Evolutionary conservation across 2,888 invertebrate species (phyloP), one percentile per base, ranked within the genome.

Genomic region (Eupelmus urozonus): DNA sequence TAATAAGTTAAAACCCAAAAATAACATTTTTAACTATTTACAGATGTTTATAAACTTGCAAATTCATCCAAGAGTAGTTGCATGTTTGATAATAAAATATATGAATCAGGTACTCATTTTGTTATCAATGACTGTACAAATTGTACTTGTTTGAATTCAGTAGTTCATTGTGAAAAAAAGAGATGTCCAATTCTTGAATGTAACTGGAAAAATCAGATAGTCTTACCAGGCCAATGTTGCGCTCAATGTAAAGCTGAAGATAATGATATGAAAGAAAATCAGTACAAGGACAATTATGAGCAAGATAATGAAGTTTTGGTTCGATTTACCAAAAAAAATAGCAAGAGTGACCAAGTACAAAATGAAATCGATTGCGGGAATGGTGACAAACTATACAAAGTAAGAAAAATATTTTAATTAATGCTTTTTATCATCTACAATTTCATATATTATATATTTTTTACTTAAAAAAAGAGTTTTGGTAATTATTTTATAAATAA

Each of bases 131-230:
- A 93, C 0, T 98, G 98, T 90, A 97, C 97, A 0, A 93, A 93
- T 67, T 98, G 98, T 90, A 93, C 92, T 11, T 98, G 97, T 87
- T 88, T 92, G 83, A 95, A 96, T 85, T 95, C 95, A 51, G 96
- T 96, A 2, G 93, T 95, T 0, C 92, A 95, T 59, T 97, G 97
- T 90, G 92, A 92, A 76, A 92, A 96, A 11, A 92, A 93, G 82
- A 95, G 96, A 0, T 98, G 98, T 85, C 97, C 98, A 0, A 95
- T 97, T 25, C 91, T 98, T 73, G 96, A 97, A 85, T 98, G 98
- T 80, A 93, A 95, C 0, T 91, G 93, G 0, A 94, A 94, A 23
- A 90, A 93, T 82, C 95, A 94, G 84, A 93, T 93, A 67, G 92
- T 92, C 0, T 90, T 92, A 2, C 92, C 93, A 0, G 94, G 93